These are phyloP conservation scores for Vandiemenella viatica DNA, from an alignment of 2,888 invertebrate species.

Conservation along the genomic window DNA sequence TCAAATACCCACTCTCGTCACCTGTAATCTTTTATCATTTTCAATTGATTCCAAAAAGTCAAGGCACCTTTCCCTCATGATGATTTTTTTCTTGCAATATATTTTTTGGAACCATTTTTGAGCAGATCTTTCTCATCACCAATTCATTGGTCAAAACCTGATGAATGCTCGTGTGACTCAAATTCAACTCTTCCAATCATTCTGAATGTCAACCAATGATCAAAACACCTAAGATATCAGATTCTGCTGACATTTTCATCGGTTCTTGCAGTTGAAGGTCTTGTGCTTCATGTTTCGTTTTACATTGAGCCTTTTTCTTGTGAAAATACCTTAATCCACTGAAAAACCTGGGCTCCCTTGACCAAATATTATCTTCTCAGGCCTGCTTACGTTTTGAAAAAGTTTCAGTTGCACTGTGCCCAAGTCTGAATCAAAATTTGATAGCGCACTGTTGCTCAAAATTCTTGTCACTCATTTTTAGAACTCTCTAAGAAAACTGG, in stretches of 20 bases:
- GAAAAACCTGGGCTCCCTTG: conserved; percentile 12
- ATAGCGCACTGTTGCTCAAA: conserved; percentile 16
- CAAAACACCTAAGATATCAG: conserved; percentile 16
- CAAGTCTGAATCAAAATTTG: conserved; percentile 17
- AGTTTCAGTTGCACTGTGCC: conserved; percentile 15
- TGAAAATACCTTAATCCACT: conserved; percentile 12
- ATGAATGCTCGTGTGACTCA: conserved; percentile 1
- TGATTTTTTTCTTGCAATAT: background rate
- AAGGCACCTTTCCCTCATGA: too few species aligned
- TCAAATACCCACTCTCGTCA: too few species aligned
- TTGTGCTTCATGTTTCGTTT: conserved; percentile 9
- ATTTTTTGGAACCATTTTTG: background rate
- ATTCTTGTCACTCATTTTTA: conserved; percentile 12
- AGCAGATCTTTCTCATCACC: background rate
- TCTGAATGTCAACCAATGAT: conserved; percentile 10
- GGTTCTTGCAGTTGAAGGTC: conserved; percentile 17
- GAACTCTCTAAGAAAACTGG: background rate
- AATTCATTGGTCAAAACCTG: background rate
- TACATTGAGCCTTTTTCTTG: conserved; percentile 14
- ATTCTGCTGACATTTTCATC: conserved; percentile 13
- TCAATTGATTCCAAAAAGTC: background rate
- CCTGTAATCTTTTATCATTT: too few species aligned
- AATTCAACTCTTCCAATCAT: conserved; percentile 2
- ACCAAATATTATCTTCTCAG: conserved; percentile 7
- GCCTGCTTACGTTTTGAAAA: conserved; percentile 16